Conservation (phyloP, 1,140 invertebrate species). For the Meloidogyne hapla region DNA sequence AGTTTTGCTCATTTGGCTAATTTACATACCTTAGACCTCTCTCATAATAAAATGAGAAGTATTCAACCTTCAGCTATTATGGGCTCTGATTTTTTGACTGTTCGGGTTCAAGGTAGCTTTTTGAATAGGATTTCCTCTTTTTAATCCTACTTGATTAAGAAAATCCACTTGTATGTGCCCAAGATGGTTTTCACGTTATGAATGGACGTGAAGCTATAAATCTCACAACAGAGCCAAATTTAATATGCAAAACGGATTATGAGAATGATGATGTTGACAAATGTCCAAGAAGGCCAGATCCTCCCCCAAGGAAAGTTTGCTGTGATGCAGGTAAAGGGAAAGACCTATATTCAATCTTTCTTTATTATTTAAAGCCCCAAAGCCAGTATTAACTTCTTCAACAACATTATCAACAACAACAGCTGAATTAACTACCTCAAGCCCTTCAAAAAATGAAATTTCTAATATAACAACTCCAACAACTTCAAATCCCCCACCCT, state of each 20-base stretch:
- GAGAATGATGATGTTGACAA: slow-evolving; percentile 45
- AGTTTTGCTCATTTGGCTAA: slow-evolving; percentile 61
- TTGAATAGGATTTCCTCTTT: not conserved
- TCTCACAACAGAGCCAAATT: slow-evolving; percentile 60
- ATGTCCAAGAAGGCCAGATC: slow-evolving; percentile 46
- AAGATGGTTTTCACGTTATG: slow-evolving; percentile 63
- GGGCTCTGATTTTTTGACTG: slow-evolving; percentile 59
- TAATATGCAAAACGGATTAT: slow-evolving; percentile 59
- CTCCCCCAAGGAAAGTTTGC: slow-evolving; percentile 7
- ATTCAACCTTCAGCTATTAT: slow-evolving; percentile 53
- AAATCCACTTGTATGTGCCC: slow-evolving; percentile 61
- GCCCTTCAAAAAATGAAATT: not conserved
- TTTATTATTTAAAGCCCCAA: not conserved
- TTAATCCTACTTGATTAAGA: too few relatives aligned
- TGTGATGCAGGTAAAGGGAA: slow-evolving; percentile 17
- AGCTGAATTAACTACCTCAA: not conserved
- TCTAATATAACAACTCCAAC: not conserved
- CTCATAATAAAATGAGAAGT: slow-evolving; percentile 57
- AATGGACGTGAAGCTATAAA: slow-evolving; percentile 61
- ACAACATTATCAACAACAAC: slow-evolving; percentile 36
- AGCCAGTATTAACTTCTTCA: slow-evolving; percentile 8
- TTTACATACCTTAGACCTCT: slow-evolving; percentile 60
- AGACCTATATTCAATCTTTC: too few relatives aligned
- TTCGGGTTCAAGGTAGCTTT: slow-evolving; percentile 55
- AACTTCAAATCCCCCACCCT: not conserved